Percentiles rank a stretch among this genome's conserved stretches.
phyloP scores from a whole-genome alignment of 2,888 invertebrate species.

The Agrotis clavis region DNA sequence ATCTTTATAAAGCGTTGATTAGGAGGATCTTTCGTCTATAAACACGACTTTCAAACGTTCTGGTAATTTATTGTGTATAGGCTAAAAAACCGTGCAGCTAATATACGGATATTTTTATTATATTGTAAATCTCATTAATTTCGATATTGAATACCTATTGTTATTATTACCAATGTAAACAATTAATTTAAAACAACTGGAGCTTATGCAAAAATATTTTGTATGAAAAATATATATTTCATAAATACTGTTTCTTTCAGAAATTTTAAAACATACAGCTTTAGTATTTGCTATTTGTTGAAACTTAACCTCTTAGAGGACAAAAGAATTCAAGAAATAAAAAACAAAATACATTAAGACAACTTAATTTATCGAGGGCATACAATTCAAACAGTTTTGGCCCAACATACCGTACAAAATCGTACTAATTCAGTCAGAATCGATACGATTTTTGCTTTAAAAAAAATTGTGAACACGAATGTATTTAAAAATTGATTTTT shows the following conservation, averaged over 20 bases:
- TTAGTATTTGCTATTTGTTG: background rate
- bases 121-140: conserved; percentile 40
- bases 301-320: too few species aligned
- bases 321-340: too few species aligned
- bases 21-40: conserved; percentile 17
- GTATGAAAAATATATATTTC: too few species aligned
- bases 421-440: too few species aligned
- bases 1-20: conserved; percentile 44
- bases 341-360: too few species aligned
- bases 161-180: conserved; percentile 31
- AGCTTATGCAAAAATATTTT: conserved; percentile 20
- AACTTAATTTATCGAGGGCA: too few species aligned
- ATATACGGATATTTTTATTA: conserved; percentile 8
- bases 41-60: background rate
- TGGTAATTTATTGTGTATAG: background rate
- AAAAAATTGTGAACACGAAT: too few species aligned
- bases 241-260: background rate
- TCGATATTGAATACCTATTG: conserved; percentile 26
- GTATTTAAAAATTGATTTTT: too few species aligned
- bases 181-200: conserved; percentile 20
- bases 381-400: too few species aligned
- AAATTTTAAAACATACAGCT: background rate
- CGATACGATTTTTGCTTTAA: too few species aligned
- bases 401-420: too few species aligned
- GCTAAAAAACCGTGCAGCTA: conserved; percentile 17